Conservation (phyloP, 2,888 invertebrate species). For the Agonopterix subpropinquella region DNA sequence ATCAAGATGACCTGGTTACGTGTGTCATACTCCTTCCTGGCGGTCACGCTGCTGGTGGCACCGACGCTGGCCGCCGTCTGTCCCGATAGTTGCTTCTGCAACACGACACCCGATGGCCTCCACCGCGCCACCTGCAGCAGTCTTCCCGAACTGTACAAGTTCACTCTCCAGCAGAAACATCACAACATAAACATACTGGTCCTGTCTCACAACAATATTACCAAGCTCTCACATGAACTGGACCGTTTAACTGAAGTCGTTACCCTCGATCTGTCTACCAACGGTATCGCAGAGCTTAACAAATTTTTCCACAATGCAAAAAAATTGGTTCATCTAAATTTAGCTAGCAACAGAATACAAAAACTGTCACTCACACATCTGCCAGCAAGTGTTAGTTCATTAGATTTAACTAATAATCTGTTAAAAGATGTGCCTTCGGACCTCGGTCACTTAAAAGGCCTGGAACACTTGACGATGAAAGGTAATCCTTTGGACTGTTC, state of each 20-base stretch:
- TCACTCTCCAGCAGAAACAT: constrained; percentile 62
- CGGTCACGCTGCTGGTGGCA: constrained; percentile 40
- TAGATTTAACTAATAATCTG: constrained; percentile 79
- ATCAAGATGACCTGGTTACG: constrained; percentile 51
- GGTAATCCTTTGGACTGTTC: constrained; percentile 83
- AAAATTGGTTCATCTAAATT: constrained; percentile 74
- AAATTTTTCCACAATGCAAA: constrained; percentile 75
- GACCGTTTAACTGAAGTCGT: constrained; percentile 77
- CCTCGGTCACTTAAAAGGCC: constrained; percentile 65
- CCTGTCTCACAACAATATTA: constrained; percentile 78
- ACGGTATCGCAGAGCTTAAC: constrained; percentile 74
- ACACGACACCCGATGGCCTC: constrained; percentile 80
- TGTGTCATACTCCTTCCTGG: constrained; percentile 40
- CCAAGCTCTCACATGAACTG: constrained; percentile 73
- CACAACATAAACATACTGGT: constrained; percentile 76
- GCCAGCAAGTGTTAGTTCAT: constrained; percentile 74
- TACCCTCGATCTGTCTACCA: constrained; percentile 78
- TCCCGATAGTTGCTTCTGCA: constrained; percentile 73
- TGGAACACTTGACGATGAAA: constrained; percentile 79
- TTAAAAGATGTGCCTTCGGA: constrained; percentile 77
- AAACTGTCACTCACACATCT: constrained; percentile 69
- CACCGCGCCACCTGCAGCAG: constrained; percentile 79
- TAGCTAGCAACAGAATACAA: constrained; percentile 77
- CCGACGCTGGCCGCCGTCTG: constrained; percentile 55
- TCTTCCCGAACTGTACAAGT: constrained; percentile 86